These are phyloP conservation scores for Bombus consobrinus DNA, from an alignment of 1,140 invertebrate species.

Conservation along the genomic window DNA sequence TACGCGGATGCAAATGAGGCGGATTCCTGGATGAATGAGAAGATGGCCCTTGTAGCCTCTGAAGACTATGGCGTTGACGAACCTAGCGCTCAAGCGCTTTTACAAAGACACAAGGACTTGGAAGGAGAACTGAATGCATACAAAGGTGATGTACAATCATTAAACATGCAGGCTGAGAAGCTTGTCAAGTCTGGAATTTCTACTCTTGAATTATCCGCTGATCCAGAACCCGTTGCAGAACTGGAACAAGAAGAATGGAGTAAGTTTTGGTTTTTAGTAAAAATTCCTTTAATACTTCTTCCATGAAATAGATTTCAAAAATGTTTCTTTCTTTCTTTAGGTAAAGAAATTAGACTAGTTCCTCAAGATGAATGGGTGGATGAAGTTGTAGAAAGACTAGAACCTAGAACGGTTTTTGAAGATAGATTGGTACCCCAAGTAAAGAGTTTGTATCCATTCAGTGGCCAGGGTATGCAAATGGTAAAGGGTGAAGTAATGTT, in stretches of 20 bases:
- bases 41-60: constrained; percentile 93
- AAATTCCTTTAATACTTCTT: background rate
- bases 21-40: constrained; percentile 98
- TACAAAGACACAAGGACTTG: constrained; percentile 93
- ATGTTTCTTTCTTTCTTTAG: constrained; percentile 24
- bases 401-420: constrained; percentile 92
- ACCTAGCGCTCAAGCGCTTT: constrained; percentile 92
- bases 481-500: constrained; percentile 95
- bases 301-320: background rate
- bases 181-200: constrained; percentile 91
- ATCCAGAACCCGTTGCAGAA: constrained; percentile 86
- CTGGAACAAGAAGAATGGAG: constrained; percentile 90
- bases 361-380: constrained; percentile 96
- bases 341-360: constrained; percentile 89
- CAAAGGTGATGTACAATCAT: constrained; percentile 92
- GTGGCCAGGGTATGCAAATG: constrained; percentile 96
- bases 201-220: constrained; percentile 87
- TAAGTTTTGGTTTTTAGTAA: constrained; percentile 37
- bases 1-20: constrained; percentile 98
- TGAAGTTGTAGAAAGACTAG: constrained; percentile 92
- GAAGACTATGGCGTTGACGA: constrained; percentile 95
- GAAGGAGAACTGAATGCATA: constrained; percentile 97
- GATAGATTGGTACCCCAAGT: constrained; percentile 95
- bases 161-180: constrained; percentile 93
- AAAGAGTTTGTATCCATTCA: constrained; percentile 94